phyloP scores from a whole-genome alignment of 2,797 vertebrate genomes.

The Rhincodon typus region DNA sequence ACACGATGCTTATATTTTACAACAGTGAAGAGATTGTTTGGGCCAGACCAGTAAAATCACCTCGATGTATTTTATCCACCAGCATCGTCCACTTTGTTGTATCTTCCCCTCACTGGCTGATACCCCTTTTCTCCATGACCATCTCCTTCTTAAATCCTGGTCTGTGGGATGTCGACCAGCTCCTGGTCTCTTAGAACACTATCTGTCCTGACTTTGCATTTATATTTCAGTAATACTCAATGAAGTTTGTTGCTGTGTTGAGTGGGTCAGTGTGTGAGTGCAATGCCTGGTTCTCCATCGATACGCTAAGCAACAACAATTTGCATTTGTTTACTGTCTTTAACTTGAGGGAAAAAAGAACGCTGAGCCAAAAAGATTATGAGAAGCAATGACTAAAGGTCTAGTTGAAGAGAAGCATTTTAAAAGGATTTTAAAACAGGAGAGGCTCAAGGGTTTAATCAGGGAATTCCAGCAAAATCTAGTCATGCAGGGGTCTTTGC shows the following conservation, averaged over 20 bases:
- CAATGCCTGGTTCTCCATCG: not conserved
- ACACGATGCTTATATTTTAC: not conserved
- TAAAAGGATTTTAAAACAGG: not conserved
- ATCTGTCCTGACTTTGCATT: no score
- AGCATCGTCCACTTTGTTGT: not conserved
- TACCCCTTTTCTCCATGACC: not conserved
- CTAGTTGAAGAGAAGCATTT: not conserved
- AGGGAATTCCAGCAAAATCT: not conserved
- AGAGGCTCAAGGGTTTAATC: not conserved
- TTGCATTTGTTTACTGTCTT: not conserved
- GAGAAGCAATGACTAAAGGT: not conserved
- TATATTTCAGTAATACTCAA: not conserved
- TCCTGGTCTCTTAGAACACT: not conserved
- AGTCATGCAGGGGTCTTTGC: not conserved
- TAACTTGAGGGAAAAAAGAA: not conserved
- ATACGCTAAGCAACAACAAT: not conserved
- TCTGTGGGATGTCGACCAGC: not conserved
- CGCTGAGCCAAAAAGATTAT: not conserved
- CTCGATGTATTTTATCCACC: not conserved
- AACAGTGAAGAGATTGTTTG: not conserved
- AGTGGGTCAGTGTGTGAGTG: not conserved
- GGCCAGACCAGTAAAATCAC: no score
- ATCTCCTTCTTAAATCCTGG: not conserved
- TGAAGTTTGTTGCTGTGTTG: not conserved
- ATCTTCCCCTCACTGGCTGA: not conserved